These are phyloP conservation scores for Cephus sareptanus DNA, from an alignment of 2,888 invertebrate genomes.

Conservation along the genomic window DNA sequence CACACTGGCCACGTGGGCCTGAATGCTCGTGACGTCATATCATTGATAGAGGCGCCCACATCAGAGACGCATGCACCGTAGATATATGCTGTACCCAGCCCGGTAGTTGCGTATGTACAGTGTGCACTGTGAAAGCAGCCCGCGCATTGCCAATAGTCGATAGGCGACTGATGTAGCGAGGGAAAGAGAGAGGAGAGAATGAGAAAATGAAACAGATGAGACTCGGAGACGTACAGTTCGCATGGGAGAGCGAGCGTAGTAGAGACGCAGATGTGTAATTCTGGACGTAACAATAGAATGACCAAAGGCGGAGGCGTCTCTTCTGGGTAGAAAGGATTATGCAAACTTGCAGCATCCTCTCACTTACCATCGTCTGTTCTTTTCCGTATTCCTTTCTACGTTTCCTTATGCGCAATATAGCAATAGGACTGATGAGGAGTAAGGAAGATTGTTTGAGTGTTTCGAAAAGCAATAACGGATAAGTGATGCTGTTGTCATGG, in stretches of 20 bases:
- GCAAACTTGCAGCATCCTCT: slow-evolving; percentile 4
- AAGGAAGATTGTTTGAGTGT: background rate
- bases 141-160: slow-evolving; percentile 13
- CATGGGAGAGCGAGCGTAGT: background rate
- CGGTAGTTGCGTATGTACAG: slow-evolving; percentile 26
- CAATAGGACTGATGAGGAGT: background rate
- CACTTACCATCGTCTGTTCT: background rate
- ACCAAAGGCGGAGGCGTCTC: background rate
- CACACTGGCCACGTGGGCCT: slow-evolving; percentile 36
- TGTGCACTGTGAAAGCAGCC: background rate
- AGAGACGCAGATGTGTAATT: slow-evolving; percentile 3
- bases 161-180: background rate
- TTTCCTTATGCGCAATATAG: background rate
- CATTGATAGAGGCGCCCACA: slow-evolving; percentile 57
- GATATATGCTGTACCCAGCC: slow-evolving; percentile 11
- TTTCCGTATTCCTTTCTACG: background rate
- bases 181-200: slow-evolving; percentile 20
- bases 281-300: slow-evolving; percentile 14
- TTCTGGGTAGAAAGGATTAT: background rate
- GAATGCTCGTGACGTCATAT: slow-evolving; percentile 39
- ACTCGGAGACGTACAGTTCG: background rate
- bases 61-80: slow-evolving; percentile 29
- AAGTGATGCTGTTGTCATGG: background rate
- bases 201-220: background rate
- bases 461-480: background rate